Conservation (phyloP, 1,140 invertebrate species). For the Zophobas atratus region DNA sequence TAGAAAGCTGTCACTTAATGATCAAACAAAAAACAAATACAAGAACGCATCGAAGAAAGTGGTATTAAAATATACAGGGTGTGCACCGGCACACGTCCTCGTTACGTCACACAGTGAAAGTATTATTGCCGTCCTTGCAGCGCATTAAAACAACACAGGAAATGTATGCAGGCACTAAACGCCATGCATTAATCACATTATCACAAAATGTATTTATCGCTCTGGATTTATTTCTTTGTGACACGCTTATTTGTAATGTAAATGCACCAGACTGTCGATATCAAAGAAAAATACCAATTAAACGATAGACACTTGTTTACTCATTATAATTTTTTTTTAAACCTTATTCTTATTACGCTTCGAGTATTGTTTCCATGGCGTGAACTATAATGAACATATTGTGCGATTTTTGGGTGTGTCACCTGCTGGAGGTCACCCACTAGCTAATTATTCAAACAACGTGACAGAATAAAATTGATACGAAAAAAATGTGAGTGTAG, state of each 20-base stretch:
- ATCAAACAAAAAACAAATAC: too few species aligned
- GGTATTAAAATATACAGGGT: too few species aligned
- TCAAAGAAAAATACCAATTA: background rate
- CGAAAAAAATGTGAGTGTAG: background rate
- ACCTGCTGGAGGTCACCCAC: conserved; percentile 9
- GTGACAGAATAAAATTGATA: background rate
- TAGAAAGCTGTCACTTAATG: too few species aligned
- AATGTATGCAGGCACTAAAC: conserved; percentile 2
- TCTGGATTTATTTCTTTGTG: background rate
- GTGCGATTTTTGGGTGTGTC: conserved; percentile 28
- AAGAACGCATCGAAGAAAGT: too few species aligned
- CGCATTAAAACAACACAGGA: conserved; percentile 23
- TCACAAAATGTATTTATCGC: background rate
- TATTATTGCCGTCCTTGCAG: conserved; percentile 15
- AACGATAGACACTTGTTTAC: background rate
- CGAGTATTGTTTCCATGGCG: background rate
- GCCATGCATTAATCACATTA: conserved; percentile 10
- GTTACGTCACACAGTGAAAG: conserved; percentile 2
- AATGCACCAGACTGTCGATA: background rate
- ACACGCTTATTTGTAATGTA: conserved; percentile 19
- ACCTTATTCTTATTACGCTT: too few species aligned
- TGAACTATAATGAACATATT: background rate
- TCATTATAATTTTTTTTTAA: too few species aligned
- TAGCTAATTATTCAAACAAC: conserved; percentile 5
- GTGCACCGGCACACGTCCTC: too few species aligned